A percentile compares a stretch with the other conserved stretches of the same genome.
These are phyloP conservation scores for Whitmania pigra DNA, from an alignment of 1,140 invertebrate species.

Conservation along the genomic window DNA sequence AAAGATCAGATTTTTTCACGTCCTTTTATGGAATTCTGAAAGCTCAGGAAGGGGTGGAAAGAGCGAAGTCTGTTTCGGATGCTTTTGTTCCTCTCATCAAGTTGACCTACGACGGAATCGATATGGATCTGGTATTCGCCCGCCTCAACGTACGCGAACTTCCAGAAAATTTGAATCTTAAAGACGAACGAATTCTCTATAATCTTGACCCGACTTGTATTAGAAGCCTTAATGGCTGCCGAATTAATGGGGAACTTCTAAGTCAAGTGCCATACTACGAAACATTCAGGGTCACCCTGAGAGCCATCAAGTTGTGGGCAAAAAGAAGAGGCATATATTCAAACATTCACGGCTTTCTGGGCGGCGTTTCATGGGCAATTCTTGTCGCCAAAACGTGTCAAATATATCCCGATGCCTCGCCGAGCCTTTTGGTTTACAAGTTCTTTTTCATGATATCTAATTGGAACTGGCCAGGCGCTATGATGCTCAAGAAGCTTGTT, in stretches of 20 bases:
- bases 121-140: constrained; percentile 94
- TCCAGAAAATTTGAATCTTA: constrained; percentile 65
- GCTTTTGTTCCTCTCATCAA: constrained; percentile 99
- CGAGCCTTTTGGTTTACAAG: constrained; percentile 11
- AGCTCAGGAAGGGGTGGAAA: constrained; percentile 70
- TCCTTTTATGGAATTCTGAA: constrained; percentile 84
- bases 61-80: constrained; percentile 76
- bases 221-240: constrained; percentile 86
- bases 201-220: constrained; percentile 93
- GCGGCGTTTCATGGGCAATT: constrained; percentile 99
- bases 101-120: constrained; percentile 96
- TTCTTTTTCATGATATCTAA: constrained; percentile 18
- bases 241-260: constrained; percentile 95
- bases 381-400: constrained; percentile 93
- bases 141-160: constrained; percentile 85
- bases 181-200: constrained; percentile 78
- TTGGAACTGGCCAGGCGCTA: constrained; percentile 15
- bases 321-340: constrained; percentile 97
- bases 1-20: constrained; percentile 81
- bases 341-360: constrained; percentile 91
- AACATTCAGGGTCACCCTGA: constrained; percentile 77
- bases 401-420: constrained; percentile 80
- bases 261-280: constrained; percentile 85
- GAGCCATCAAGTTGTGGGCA: constrained; percentile 96
- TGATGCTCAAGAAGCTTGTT: constrained; percentile 13